Evolutionary conservation across 2,797 vertebrate species (phyloP).

Genomic region (Ispidina lecontei): DNA sequence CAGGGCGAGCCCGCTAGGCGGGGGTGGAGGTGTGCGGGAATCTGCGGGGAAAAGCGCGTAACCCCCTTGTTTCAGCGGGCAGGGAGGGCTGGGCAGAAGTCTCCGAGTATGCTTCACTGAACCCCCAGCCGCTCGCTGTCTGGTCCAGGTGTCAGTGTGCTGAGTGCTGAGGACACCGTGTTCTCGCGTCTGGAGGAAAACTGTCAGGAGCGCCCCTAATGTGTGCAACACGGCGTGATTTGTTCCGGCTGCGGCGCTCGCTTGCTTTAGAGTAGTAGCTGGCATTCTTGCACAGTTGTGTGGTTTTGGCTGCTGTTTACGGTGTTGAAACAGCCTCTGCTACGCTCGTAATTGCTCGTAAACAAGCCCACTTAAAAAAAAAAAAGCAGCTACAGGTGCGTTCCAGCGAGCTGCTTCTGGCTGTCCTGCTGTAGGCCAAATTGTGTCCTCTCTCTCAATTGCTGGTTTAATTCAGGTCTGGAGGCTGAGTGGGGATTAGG

Average conservation of each 20-base stretch:
- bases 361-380: background rate
- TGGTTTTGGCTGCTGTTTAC: background rate
- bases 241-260: background rate
- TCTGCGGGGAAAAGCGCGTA: too few relatives aligned
- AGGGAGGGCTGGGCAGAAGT: too few relatives aligned
- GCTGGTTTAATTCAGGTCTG: background rate
- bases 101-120: too few relatives aligned
- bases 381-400: background rate
- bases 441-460: fast-evolving
- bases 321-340: background rate
- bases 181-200: too few relatives aligned
- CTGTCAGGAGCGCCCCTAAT: background rate
- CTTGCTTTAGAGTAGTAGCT: background rate
- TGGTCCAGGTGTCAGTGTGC: too few relatives aligned
- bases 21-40: too few relatives aligned
- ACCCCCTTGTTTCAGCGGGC: too few relatives aligned
- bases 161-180: too few relatives aligned
- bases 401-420: fast-evolving
- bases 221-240: background rate
- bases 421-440: background rate
- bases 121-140: too few relatives aligned
- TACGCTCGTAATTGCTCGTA: background rate
- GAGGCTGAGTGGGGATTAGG: background rate
- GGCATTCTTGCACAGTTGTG: background rate
- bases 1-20: too few relatives aligned